These are phyloP conservation scores for Mirza zaza DNA, from an alignment of 2,113 vertebrate genomes.

Conservation along the genomic window DNA sequence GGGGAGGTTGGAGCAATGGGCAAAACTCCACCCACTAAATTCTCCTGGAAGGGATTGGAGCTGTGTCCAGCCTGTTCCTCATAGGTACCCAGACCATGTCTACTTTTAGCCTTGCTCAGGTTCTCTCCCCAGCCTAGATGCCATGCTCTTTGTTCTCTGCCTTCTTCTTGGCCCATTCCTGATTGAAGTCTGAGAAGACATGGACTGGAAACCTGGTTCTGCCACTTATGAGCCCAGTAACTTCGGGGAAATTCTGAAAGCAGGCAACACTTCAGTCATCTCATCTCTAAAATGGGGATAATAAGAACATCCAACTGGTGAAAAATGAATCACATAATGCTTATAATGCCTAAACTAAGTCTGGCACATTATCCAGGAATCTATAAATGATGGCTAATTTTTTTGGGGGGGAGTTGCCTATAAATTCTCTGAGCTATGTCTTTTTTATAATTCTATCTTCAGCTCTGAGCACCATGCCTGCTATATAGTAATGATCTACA, in stretches of 20 bases:
- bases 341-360: not conserved
- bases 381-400: not conserved
- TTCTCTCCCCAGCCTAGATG: not conserved
- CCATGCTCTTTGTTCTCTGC: not conserved
- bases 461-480: not conserved
- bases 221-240: not conserved
- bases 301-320: not conserved
- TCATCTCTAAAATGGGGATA: not conserved
- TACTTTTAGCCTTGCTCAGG: not conserved
- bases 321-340: not conserved
- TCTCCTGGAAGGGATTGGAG: not conserved
- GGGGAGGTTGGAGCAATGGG: not conserved
- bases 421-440: not conserved
- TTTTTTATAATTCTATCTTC: slow-evolving; percentile 11
- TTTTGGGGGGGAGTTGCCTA: not conserved
- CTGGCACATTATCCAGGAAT: not conserved
- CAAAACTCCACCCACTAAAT: accelerated
- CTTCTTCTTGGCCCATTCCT: not conserved
- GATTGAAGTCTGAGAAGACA: not conserved
- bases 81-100: accelerated
- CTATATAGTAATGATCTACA: not conserved
- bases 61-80: not conserved
- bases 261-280: not conserved
- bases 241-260: not conserved
- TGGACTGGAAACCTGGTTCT: not conserved